Evolutionary conservation across 2,888 invertebrate species (phyloP), one percentile per base, ranked within the genome.

Genomic region (Drosophila pseudotakahashii): DNA sequence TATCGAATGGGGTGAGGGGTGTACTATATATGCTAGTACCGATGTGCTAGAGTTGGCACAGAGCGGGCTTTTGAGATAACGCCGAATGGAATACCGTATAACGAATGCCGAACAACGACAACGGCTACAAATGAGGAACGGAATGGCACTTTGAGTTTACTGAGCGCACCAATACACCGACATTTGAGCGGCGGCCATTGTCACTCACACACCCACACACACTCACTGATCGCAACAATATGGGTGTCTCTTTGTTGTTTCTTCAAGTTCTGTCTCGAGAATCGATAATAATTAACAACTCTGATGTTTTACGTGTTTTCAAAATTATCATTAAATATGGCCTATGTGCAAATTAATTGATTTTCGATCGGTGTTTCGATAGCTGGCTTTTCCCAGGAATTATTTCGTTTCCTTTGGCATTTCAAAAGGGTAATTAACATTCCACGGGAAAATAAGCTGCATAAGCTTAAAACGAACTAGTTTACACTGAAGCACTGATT

Each of bases 161-260:
- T 78, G 82, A 83, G 83, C 83, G 68, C 83, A 79, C 81, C 59
- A 79, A 83, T 60, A 86, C 79, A 53, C 45, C 41, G 61, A 16
- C 57, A 42, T 64, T 74, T 52, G 59, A 68, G 75, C 83, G 78
- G 74, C 79, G 50, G 76, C 82, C 81, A 81, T 83, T 83, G 75
- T 59, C 61, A 73, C 63, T 9, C 32, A 51, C 36, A 44, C 48
- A 53, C 36, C 57, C 57, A 71, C 54, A 19, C 39, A 3, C 39
- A 16, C 39, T 4, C 14, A 39, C 39, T 9, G n/a, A 30, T 42
- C 16, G 13, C 10, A 16, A 10, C 23, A 51, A 32, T 69, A 32
- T 66, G 34, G 57, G 39, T 62, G 39, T 74, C 58, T 55, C 61
- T 81, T 66, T 71, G 53, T 63, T 53, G 50, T 50, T 42, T 58